phyloP scores from a whole-genome alignment of 2,888 invertebrate genomes.

The Exephanes ischioxanthus region DNA sequence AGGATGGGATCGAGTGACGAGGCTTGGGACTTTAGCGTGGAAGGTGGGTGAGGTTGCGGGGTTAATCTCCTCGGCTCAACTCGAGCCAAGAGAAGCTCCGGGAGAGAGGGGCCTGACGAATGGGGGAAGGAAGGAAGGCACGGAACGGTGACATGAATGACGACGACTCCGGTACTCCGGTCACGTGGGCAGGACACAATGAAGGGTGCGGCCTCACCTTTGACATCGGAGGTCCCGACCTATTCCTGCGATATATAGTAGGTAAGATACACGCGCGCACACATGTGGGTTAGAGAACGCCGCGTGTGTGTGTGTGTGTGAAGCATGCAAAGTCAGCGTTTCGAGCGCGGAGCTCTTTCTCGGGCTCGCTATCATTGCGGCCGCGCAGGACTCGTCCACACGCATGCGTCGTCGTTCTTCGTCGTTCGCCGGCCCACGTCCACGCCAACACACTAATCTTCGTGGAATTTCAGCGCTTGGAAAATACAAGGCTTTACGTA shows the following conservation, averaged over 20 bases:
- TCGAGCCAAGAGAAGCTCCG: conserved; percentile 37
- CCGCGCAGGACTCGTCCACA: conserved; percentile 55
- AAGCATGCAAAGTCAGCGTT: conserved; percentile 58
- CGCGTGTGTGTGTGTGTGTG: conserved; percentile 25
- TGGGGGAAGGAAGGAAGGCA: conserved; percentile 68
- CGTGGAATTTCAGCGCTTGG: conserved; percentile 78
- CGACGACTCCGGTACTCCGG: conserved; percentile 77
- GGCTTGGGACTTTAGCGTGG: conserved; percentile 36
- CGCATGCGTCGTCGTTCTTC: conserved; percentile 56
- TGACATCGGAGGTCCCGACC: conserved; percentile 83
- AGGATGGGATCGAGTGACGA: conserved; percentile 46
- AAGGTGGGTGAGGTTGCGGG: conserved; percentile 51
- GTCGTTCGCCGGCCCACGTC: conserved; percentile 78
- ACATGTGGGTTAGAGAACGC: conserved; percentile 8
- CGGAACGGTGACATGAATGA: conserved; percentile 79
- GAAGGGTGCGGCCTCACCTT: conserved; percentile 84
- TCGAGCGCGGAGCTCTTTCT: conserved; percentile 40
- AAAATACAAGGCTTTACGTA: conserved; percentile 72
- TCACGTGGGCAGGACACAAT: conserved; percentile 84
- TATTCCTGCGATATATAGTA: conserved; percentile 67
- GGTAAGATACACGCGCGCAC: conserved; percentile 19
- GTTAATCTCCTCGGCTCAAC: conserved; percentile 59
- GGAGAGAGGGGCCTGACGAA: conserved; percentile 22
- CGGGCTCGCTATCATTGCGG: conserved; percentile 48
- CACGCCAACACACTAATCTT: conserved; percentile 78